A percentile compares a stretch with the other conserved stretches of the same genome.
These are phyloP conservation scores for Xiphias gladius DNA, from an alignment of 2,113 vertebrate species.

Conservation along the genomic window DNA sequence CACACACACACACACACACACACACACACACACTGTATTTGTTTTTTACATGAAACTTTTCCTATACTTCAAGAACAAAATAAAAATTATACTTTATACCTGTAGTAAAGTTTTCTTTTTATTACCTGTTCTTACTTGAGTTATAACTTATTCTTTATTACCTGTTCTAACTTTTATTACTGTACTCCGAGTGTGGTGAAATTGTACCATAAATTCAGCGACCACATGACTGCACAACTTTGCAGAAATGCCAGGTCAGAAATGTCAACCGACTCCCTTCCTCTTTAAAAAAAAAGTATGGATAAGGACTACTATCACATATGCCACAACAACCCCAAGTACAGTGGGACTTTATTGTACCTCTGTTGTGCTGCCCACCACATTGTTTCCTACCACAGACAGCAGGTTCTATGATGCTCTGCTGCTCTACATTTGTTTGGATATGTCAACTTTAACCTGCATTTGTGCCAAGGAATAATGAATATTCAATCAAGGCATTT, in stretches of 20 bases:
- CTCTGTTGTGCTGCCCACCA: neutral
- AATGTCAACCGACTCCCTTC: constrained; percentile 22
- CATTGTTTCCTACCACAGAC: neutral
- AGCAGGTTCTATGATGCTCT: neutral
- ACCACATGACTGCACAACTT: constrained; percentile 10
- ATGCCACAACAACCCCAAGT: neutral
- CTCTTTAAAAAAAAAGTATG: neutral
- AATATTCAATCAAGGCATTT: neutral
- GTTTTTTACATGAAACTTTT: neutral
- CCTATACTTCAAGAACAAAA: constrained; percentile 23
- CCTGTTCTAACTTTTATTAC: constrained; percentile 60
- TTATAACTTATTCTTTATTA: constrained; percentile 60
- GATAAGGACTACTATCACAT: neutral
- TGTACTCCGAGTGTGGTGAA: constrained; percentile 33
- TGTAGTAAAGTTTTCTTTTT: constrained; percentile 54
- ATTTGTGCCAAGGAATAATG: neutral
- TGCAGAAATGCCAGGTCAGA: constrained; percentile 46
- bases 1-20: neutral
- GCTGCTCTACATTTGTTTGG: neutral
- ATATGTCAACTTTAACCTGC: neutral
- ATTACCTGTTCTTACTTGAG: constrained; percentile 43
- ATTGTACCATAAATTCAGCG: constrained; percentile 42
- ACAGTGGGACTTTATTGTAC: neutral
- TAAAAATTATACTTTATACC: constrained; percentile 54
- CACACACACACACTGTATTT: neutral